Conservation (phyloP, 2,113 vertebrate genomes). For the Zapornia atra region DNA sequence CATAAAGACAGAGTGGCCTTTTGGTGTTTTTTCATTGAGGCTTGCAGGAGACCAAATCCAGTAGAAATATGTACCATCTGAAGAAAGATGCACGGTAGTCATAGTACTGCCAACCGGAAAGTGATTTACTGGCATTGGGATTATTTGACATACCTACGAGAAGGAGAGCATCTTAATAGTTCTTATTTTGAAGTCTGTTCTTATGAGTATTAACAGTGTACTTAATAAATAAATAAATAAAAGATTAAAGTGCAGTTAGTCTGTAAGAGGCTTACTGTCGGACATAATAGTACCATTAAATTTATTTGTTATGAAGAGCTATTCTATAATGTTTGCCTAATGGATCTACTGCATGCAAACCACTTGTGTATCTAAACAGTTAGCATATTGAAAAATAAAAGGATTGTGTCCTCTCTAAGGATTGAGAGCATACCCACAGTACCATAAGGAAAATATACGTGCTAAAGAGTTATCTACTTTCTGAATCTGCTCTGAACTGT, state of each 20-base stretch:
- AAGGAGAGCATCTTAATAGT: not conserved
- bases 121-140: slow-evolving; percentile 93
- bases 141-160: slow-evolving; percentile 88
- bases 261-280: not conserved
- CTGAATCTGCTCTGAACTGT: not conserved
- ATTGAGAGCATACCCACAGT: not conserved
- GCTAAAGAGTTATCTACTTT: not conserved
- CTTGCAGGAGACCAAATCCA: slow-evolving; percentile 99
- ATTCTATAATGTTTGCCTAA: not conserved
- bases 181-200: not conserved
- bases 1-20: slow-evolving; percentile 98
- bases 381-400: not conserved
- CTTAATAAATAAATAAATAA: not conserved
- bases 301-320: not conserved
- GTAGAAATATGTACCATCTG: slow-evolving; percentile 95
- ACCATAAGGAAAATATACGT: not conserved
- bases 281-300: not conserved
- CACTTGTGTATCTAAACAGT: not conserved
- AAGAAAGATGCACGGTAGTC: slow-evolving; percentile 96
- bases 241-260: not conserved
- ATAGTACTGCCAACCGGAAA: slow-evolving; percentile 93
- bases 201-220: not conserved
- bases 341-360: not conserved
- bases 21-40: slow-evolving; percentile 97
- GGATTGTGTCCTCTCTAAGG: not conserved